Evolutionary conservation across 2,113 vertebrate genomes (phyloP), one percentile per base, ranked within the genome.

Genomic region (Anthoscopus minutus): DNA sequence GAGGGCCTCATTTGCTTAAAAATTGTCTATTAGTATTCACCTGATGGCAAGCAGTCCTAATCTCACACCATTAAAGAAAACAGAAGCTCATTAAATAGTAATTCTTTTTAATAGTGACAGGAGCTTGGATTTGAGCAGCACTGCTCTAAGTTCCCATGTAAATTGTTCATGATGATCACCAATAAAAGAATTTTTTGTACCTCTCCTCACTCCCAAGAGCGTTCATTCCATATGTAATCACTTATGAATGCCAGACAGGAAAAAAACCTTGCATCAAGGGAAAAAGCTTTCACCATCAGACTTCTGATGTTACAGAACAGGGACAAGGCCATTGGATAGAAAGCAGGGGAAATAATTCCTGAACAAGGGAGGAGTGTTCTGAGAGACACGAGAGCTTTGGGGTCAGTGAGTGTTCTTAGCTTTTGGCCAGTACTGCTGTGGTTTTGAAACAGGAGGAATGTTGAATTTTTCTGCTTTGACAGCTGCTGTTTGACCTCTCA

Each of bases 51-150:
- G 86, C 65, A 96, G 92, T 47, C 92, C 79, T 96, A 96, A 96
- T 97, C 81, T 94, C 81, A 89, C 50, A 62, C 67, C 84, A 84
- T 96, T 95, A 96, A 93, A 91, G 81, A 89, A 96, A 96, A 93
- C 86, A 97, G 96, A 84, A 95, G 88, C 76, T 96, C 93, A 93
- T 97, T 96, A 97, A 96, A 95, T 86, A 94, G 69, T 91, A 89
- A 88, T 93, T 96, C 72, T 84, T 95, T 93, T 87, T 96, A 83
- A 90, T 88, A 88, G 94, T 2, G 19, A 93, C 80, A 76, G 86
- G 28, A 94, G n/a, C 53, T 91, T 64, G 81, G n/a, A 33, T 88
- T 72, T 93, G 80, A 96, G 69, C 45, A 77, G 54, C 50, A 51
- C 38, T 77, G 84, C 58, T 79, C 33, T 45, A 81, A 91, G 69